Evolutionary conservation across 2,113 vertebrate species (phyloP).

Genomic region (Passer domesticus): DNA sequence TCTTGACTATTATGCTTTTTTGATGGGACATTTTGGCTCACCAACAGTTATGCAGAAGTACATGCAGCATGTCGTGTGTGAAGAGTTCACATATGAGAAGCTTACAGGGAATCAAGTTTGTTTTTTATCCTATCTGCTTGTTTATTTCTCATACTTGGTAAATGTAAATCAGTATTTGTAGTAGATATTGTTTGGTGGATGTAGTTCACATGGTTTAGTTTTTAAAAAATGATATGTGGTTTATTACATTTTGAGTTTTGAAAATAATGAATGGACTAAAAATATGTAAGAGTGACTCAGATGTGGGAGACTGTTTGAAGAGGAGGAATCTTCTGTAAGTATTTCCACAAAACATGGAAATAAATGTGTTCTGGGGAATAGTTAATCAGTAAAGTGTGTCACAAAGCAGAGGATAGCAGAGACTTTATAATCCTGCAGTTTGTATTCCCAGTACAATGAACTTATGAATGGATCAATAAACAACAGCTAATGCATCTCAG

Average conservation of each 20-base stretch:
- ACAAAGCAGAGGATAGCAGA: not conserved
- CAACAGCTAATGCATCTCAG: slow-evolving; percentile 38
- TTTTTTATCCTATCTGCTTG: not conserved
- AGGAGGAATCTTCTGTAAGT: slow-evolving; percentile 12
- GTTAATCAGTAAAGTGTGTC: slow-evolving; percentile 1
- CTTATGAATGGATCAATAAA: slow-evolving; percentile 33
- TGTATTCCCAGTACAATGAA: not conserved
- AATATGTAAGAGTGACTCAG: slow-evolving; percentile 38
- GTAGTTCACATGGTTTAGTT: not conserved
- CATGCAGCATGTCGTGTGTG: rapidly evolving
- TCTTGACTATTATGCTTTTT: not conserved
- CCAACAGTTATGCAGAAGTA: not conserved
- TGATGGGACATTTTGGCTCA: not conserved
- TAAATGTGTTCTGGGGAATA: not conserved
- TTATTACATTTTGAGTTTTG: not conserved
- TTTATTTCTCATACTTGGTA: not conserved
- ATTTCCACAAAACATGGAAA: slow-evolving; percentile 28
- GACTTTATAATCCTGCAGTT: not conserved
- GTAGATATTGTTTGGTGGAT: not conserved
- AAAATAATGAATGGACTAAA: slow-evolving; percentile 55
- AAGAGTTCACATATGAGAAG: not conserved
- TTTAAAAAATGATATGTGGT: not conserved
- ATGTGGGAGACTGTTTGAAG: slow-evolving; percentile 43
- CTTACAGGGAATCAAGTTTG: not conserved
- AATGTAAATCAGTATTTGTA: not conserved